Evolutionary conservation across 2,113 vertebrate species (phyloP).

Genomic region (Pycnonotus jocosus): DNA sequence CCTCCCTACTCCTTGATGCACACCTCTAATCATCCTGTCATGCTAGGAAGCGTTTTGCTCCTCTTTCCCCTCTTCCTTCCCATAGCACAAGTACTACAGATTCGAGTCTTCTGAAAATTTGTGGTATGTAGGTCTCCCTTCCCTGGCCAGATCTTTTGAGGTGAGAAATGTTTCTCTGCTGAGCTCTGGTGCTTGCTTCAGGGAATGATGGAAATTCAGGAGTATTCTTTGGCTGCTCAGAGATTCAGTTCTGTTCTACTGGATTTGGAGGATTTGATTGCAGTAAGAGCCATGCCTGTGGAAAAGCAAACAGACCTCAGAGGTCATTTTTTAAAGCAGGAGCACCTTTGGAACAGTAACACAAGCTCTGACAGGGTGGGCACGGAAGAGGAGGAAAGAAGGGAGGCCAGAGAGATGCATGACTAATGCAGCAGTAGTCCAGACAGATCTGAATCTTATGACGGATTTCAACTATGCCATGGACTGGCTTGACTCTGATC

Average conservation of each 20-base stretch:
- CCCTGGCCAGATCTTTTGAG: background rate
- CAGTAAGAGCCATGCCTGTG: background rate
- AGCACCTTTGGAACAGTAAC: background rate
- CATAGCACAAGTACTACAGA: background rate
- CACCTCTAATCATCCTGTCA: background rate
- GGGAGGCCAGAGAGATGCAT: background rate
- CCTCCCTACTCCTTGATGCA: background rate
- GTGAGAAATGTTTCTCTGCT: background rate
- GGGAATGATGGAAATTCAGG: background rate
- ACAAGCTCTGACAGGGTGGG: background rate
- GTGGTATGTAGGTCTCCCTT: background rate
- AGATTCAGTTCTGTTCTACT: background rate
- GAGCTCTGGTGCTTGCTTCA: background rate
- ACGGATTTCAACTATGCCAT: background rate
- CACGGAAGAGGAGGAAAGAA: background rate
- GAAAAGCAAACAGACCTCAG: background rate
- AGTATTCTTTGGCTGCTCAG: background rate
- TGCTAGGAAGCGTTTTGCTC: background rate
- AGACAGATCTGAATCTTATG: background rate
- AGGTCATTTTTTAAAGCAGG: background rate
- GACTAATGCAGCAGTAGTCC: background rate
- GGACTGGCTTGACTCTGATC: background rate
- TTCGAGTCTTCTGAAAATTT: background rate
- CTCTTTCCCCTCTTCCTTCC: background rate
- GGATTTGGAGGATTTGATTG: background rate